These are phyloP conservation scores for Strigamia crassipes DNA, from an alignment of 2,888 invertebrate species.

Conservation along the genomic window DNA sequence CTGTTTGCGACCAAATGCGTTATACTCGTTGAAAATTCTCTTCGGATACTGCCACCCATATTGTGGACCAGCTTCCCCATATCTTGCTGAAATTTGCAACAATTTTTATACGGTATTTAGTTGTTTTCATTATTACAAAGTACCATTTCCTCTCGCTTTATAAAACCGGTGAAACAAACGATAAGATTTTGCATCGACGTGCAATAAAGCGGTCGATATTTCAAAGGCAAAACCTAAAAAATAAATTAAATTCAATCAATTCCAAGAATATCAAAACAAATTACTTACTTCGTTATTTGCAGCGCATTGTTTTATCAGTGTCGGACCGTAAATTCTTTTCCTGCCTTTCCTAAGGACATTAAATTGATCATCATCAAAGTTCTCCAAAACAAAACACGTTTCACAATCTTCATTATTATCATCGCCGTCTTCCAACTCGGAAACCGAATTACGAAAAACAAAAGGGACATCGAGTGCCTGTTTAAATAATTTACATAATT, in stretches of 20 bases:
- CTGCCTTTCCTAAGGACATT: conserved; percentile 65
- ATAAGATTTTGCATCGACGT: conserved; percentile 85
- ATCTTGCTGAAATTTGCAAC: conserved; percentile 68
- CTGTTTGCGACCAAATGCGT: conserved; percentile 92
- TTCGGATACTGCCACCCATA: conserved; percentile 95
- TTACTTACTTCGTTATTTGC: conserved; percentile 60
- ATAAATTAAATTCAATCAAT: conserved; percentile 44
- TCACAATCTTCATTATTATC: conserved; percentile 59
- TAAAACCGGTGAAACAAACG: conserved; percentile 90
- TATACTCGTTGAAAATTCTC: conserved; percentile 83
- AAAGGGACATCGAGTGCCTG: conserved; percentile 67
- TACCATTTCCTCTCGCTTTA: conserved; percentile 87
- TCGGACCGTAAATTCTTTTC: conserved; percentile 58
- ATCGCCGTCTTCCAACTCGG: conserved; percentile 66
- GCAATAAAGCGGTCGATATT: conserved; percentile 78
- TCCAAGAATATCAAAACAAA: conserved; percentile 12
- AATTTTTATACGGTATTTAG: background rate
- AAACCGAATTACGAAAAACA: conserved; percentile 64
- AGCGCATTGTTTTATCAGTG: conserved; percentile 57
- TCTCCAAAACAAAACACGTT: conserved; percentile 73
- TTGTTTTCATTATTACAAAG: conserved; percentile 57
- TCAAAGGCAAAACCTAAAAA: conserved; percentile 72
- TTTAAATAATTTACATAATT: background rate
- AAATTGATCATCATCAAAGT: conserved; percentile 74
- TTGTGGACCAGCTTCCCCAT: conserved; percentile 88